Percentiles rank a stretch among this genome's conserved stretches.
Conservation (phyloP, 1,140 invertebrate species). For the Lysiphlebus fabarum region DNA sequence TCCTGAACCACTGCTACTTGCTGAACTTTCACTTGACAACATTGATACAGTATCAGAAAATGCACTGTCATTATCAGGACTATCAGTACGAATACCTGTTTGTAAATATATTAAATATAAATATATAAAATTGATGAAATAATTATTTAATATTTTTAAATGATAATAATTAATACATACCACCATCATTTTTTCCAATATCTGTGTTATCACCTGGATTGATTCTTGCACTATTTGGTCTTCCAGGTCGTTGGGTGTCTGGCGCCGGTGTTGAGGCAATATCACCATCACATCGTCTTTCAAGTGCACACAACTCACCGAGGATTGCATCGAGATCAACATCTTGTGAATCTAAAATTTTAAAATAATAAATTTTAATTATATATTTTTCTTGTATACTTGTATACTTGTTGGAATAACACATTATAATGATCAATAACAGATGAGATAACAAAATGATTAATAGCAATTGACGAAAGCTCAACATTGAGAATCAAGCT, state of each 20-base stretch:
- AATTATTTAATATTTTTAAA: background rate
- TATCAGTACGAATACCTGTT: constrained; percentile 73
- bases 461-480: constrained; percentile 17
- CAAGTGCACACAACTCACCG: constrained; percentile 87
- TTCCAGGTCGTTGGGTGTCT: constrained; percentile 49
- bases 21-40: constrained; percentile 85
- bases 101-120: background rate
- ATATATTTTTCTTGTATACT: background rate
- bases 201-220: constrained; percentile 43
- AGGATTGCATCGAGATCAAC: constrained; percentile 94
- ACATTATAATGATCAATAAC: background rate
- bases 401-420: background rate
- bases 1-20: constrained; percentile 74
- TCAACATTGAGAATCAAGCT: constrained; percentile 4
- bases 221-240: constrained; percentile 44
- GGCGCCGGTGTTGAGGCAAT: constrained; percentile 53
- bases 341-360: constrained; percentile 80
- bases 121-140: background rate
- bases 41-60: constrained; percentile 94
- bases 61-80: constrained; percentile 94
- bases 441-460: constrained; percentile 10
- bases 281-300: constrained; percentile 73
- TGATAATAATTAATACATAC: constrained; percentile 20
- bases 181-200: constrained; percentile 50
- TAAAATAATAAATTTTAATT: constrained; percentile 21